Evolutionary conservation across 2,888 invertebrate genomes (phyloP), one percentile per base, ranked within the genome.

Genomic region (Drosophila peninsularis): DNA sequence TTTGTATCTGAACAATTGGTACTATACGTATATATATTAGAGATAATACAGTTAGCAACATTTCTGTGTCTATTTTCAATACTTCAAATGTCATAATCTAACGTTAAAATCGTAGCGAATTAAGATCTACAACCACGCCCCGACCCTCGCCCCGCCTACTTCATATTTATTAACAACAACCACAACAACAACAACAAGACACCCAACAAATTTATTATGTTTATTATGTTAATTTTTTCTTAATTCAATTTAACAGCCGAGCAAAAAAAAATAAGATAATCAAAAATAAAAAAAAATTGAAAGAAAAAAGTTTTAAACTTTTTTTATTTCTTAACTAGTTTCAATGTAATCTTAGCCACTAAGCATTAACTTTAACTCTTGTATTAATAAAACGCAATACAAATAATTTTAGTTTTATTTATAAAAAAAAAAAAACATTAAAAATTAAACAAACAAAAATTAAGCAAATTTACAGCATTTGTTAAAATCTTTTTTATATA

Each of bases 331-430:
- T 75, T 67, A 71, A 71, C 80, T 85, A 83, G 83, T 83, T 86
- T 80, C 78, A 83, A 72, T 81, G 75, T 83, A 85, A 85, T 75
- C 69, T 75, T 80, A 82, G 79, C 56, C 76, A 24, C 30, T 75
- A 75, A 72, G 76, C 68, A 71, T 74, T 83, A 71, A 82, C 37
- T 75, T 72, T 79, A 69, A 80, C 73, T 81, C 73, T 81, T 80
- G 78, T 83, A 80, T 82, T 82, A 87, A 81, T 81, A 84, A 86
- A 86, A 78, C 71, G 78, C 82, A 85, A 85, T 80, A 82, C 83
- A 83, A 83, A 85, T 83, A 85, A 80, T 76, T 82, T 83, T 87
- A 84, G 80, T 84, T 84, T 80, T 85, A 84, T 85, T 84, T 84
- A 82, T 84, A 82, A 44, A 44, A 55, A 19, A 17, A 13, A 21